These are phyloP conservation scores for Microctonus hyperodae DNA, from an alignment of 2,888 invertebrate species.

Conservation along the genomic window DNA sequence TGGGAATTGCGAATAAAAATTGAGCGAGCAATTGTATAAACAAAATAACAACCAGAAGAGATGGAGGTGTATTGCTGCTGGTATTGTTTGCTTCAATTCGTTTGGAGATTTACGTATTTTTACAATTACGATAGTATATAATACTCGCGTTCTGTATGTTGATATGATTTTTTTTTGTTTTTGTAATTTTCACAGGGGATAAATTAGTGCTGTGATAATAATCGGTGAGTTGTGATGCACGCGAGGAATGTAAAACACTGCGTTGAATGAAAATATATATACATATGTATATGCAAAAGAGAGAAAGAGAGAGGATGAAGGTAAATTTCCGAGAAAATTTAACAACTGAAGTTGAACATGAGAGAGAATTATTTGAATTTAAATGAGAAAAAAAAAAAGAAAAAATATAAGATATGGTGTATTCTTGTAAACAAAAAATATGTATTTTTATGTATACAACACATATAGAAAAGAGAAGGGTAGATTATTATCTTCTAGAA, in stretches of 20 bases:
- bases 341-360: conserved; percentile 13
- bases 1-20: conserved; percentile 33
- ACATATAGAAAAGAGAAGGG: conserved; percentile 38
- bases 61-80: neutral
- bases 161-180: neutral
- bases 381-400: conserved; percentile 20
- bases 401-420: conserved; percentile 18
- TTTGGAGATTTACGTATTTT: conserved; percentile 21
- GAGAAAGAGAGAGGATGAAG: neutral
- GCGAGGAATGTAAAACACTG: neutral
- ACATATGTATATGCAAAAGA: conserved; percentile 29
- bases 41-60: conserved; percentile 2
- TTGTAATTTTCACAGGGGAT: neutral
- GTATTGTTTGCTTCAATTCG: conserved; percentile 26
- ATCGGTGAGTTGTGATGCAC: conserved; percentile 1
- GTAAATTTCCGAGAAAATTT: conserved; percentile 12
- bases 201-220: neutral
- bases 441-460: conserved; percentile 20
- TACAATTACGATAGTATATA: conserved; percentile 2
- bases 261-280: conserved; percentile 27
- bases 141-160: neutral
- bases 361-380: conserved; percentile 18
- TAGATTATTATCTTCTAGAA: conserved; percentile 55
- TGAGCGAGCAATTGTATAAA: conserved; percentile 7
- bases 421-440: conserved; percentile 39